Evolutionary conservation across 2,113 vertebrate species (phyloP).

Genomic region (Tyrannus savana): DNA sequence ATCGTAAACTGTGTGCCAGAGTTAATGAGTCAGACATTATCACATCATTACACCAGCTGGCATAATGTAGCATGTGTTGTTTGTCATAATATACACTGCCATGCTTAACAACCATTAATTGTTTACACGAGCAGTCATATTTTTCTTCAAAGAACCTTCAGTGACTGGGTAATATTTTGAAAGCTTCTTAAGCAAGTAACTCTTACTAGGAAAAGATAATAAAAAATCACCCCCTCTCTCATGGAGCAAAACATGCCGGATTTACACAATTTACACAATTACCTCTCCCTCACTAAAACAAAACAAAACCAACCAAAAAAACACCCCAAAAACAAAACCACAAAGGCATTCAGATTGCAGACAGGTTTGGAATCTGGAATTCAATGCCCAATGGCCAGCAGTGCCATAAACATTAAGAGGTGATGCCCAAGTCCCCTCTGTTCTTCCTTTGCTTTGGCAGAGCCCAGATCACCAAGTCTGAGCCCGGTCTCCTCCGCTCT

Average conservation of each 20-base stretch:
- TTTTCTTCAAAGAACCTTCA: constrained; percentile 85
- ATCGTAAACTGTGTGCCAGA: constrained; percentile 96
- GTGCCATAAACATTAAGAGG: neutral
- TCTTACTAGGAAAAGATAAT: constrained; percentile 45
- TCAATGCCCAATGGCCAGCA: neutral
- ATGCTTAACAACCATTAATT: constrained; percentile 93
- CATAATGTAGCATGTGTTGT: constrained; percentile 96
- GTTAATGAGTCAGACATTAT: constrained; percentile 99
- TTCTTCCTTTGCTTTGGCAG: accelerated
- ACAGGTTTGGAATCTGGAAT: neutral
- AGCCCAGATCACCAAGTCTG: neutral
- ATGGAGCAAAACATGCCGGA: neutral
- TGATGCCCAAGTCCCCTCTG: neutral
- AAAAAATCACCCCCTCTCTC: neutral
- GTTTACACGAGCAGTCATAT: constrained; percentile 86
- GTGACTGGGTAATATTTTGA: constrained; percentile 78
- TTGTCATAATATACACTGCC: constrained; percentile 98
- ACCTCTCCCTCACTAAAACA: neutral
- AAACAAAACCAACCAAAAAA: no score
- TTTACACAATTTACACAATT: neutral
- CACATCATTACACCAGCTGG: constrained; percentile 98
- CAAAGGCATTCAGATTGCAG: neutral
- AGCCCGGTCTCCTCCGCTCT: neutral
- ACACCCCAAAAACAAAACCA: no score
- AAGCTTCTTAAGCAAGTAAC: constrained; percentile 73